Evolutionary conservation across 2,113 vertebrate species (phyloP).

Genomic region (Catharus fuscescens): DNA sequence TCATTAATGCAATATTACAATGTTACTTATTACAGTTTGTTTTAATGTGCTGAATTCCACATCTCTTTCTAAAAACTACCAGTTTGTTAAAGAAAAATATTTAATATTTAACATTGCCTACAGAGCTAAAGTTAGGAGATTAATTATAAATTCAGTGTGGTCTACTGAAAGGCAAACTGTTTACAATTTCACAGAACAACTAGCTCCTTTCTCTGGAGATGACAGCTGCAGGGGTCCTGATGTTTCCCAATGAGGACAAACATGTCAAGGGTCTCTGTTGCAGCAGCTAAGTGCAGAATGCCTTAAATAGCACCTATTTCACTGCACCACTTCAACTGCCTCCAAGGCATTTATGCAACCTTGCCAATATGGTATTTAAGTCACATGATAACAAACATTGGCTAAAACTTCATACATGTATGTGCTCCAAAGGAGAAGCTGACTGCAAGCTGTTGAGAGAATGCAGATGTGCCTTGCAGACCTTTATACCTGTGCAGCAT

Average conservation of each 20-base stretch:
- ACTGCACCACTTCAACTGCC: background rate
- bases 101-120: background rate
- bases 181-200: slow-evolving; percentile 36
- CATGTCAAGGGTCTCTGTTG: background rate
- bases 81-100: background rate
- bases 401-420: background rate
- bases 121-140: slow-evolving; percentile 45
- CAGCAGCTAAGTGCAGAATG: background rate
- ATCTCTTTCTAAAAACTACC: background rate
- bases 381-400: background rate
- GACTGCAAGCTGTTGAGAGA: background rate
- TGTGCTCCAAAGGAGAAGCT: background rate
- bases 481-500: background rate
- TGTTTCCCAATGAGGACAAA: background rate
- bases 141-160: slow-evolving; percentile 8
- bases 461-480: background rate
- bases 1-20: background rate
- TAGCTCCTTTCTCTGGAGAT: slow-evolving; percentile 23
- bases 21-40: background rate
- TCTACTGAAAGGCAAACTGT: slow-evolving; percentile 29
- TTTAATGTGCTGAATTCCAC: background rate
- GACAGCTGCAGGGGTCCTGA: slow-evolving; percentile 21
- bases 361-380: background rate
- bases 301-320: background rate
- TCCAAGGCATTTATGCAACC: background rate